Percentiles rank a stretch among this genome's conserved stretches.
Conservation (phyloP, 1,140 invertebrate genomes). For the Calephelis nemesis region DNA sequence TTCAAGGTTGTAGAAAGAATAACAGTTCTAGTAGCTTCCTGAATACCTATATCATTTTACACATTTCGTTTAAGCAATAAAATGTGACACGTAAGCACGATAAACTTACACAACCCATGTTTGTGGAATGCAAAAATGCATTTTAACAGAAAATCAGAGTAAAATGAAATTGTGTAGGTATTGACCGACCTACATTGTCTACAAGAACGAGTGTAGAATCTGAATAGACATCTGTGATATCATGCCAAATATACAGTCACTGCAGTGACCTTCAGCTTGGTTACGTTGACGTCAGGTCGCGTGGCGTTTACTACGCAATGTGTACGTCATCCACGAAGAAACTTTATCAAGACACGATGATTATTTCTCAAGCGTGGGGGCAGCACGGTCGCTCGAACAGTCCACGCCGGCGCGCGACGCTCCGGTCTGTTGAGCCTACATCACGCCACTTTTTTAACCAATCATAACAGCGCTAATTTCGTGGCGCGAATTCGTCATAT, state of each 20-base stretch:
- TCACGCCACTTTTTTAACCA: conserved; percentile 22
- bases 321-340: conserved; percentile 14
- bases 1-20: conserved; percentile 1
- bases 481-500: conserved; percentile 7
- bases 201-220: not conserved
- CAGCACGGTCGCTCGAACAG: conserved; percentile 19
- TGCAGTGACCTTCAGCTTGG: not conserved
- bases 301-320: conserved; percentile 19
- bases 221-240: not conserved
- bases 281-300: conserved; percentile 10
- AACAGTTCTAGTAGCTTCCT: not conserved
- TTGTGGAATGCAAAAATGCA: not conserved
- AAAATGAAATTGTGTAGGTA: not conserved
- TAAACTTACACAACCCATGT: too few species aligned
- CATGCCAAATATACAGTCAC: not conserved
- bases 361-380: conserved; percentile 8
- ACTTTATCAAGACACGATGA: not conserved
- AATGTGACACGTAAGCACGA: too few species aligned
- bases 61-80: not conserved
- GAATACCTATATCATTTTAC: not conserved
- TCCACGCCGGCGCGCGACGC: conserved; percentile 18
- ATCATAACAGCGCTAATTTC: conserved; percentile 13
- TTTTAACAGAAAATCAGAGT: not conserved
- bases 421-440: conserved; percentile 13
- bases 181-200: not conserved